phyloP scores from a whole-genome alignment of 2,797 vertebrate genomes.

The Ptychobarbus kaznakovi region DNA sequence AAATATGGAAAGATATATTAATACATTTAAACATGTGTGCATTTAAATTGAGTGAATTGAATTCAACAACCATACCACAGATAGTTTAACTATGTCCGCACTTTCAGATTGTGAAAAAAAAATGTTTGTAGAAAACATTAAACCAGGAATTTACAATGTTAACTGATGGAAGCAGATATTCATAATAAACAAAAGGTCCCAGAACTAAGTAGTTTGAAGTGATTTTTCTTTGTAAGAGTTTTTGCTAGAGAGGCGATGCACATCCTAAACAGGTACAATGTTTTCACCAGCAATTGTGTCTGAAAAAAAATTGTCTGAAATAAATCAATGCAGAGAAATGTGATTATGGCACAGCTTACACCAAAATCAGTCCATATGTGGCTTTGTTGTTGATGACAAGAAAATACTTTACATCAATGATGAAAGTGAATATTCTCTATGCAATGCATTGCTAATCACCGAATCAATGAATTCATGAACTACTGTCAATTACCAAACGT shows the following conservation, averaged over 20 bases:
- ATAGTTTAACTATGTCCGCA: not conserved
- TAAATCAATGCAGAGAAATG: not conserved
- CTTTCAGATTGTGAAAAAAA: not conserved
- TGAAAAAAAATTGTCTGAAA: not conserved
- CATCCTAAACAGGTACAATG: not conserved
- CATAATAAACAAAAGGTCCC: constrained; percentile 21
- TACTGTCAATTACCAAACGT: not conserved
- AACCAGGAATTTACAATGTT: not conserved
- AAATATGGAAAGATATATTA: constrained; percentile 5
- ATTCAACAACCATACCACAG: constrained; percentile 1
- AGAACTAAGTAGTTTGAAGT: not conserved
- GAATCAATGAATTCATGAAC: not conserved
- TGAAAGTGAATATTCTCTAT: not conserved
- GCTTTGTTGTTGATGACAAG: not conserved
- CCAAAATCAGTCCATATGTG: not conserved
- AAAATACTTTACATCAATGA: not conserved
- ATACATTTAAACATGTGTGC: not conserved
- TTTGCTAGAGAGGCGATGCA: not conserved
- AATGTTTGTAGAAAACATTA: too few relatives aligned
- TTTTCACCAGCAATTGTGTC: not conserved
- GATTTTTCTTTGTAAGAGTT: constrained; percentile 11
- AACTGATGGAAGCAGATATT: constrained; percentile 8
- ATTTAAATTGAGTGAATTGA: not conserved
- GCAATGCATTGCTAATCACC: not conserved
- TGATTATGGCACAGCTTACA: not conserved